These are phyloP conservation scores for Gadopsis bispinosus DNA, from an alignment of 2,797 vertebrate genomes.

Conservation along the genomic window DNA sequence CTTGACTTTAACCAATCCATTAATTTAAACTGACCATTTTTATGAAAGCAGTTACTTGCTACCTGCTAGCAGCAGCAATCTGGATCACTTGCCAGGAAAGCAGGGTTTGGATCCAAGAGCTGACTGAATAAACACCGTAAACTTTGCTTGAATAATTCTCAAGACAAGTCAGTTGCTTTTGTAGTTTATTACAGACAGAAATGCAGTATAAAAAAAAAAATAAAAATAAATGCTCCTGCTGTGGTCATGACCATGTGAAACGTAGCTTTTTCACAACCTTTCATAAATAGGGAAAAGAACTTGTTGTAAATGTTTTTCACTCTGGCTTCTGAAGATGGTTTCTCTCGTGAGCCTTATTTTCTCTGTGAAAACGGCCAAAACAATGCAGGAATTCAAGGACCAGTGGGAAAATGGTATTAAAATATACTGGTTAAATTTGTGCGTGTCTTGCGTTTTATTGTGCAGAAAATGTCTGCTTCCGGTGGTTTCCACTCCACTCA, in stretches of 20 bases:
- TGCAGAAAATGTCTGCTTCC: not conserved
- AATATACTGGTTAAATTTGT: not conserved
- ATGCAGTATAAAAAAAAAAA: not conserved
- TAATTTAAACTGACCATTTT: not conserved
- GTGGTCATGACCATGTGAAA: not conserved
- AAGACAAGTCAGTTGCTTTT: not conserved
- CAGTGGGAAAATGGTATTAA: not conserved
- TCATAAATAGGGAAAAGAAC: not conserved
- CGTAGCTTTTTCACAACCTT: not conserved
- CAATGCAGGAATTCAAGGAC: not conserved
- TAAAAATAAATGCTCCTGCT: not conserved
- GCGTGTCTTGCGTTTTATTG: not conserved
- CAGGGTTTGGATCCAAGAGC: not conserved
- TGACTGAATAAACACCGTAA: slow-evolving; percentile 3
- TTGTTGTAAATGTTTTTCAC: not conserved
- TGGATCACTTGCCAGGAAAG: not conserved
- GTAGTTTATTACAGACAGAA: not conserved
- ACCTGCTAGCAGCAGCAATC: not conserved
- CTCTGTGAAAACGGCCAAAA: not conserved
- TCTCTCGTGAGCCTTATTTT: not conserved
- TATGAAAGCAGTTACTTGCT: not conserved
- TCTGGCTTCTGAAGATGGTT: not conserved
- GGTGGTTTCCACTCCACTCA: not conserved
- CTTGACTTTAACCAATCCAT: not conserved
- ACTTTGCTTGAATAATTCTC: not conserved